Conservation (phyloP, 2,888 invertebrate genomes). For the Brachypterus glaber region DNA sequence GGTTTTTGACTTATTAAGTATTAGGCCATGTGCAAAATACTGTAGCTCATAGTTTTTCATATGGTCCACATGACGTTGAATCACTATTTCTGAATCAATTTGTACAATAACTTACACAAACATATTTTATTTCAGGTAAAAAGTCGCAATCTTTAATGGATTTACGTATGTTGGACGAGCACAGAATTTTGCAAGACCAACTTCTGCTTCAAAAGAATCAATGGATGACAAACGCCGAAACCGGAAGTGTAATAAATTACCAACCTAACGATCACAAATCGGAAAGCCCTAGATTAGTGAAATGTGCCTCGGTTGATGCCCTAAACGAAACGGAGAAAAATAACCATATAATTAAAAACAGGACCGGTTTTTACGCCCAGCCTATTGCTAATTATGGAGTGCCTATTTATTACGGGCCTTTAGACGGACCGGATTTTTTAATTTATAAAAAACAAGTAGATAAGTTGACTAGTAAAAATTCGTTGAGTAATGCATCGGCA, state of each 20-base stretch:
- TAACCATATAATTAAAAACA: constrained; percentile 34
- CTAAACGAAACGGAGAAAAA: constrained; percentile 30
- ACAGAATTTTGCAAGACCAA: constrained; percentile 22
- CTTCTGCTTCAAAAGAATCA: constrained; percentile 24
- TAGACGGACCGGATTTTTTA: constrained; percentile 40
- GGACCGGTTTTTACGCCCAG: constrained; percentile 39
- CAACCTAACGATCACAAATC: constrained; percentile 18
- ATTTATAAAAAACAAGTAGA: constrained; percentile 40
- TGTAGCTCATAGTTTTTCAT: no score
- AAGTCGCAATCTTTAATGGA: constrained; percentile 40
- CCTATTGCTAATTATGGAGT: constrained; percentile 39
- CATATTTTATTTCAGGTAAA: constrained; percentile 29
- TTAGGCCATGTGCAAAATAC: no score
- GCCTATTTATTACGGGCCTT: constrained; percentile 40
- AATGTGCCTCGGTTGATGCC: constrained; percentile 36
- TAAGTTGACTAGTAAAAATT: constrained; percentile 34
- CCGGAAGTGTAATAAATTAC: constrained; percentile 25
- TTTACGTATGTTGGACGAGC: constrained; percentile 32
- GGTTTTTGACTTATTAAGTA: no score
- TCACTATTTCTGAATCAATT: no score
- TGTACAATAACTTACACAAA: no score
- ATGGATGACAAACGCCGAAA: constrained; percentile 30
- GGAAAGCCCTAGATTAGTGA: constrained; percentile 24
- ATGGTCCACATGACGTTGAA: no score
- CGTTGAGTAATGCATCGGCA: constrained; percentile 39